Percentiles rank a stretch among this genome's conserved stretches.
These are phyloP conservation scores for Pseudomugil gertrudae DNA, from an alignment of 2,797 vertebrate genomes.

Conservation along the genomic window DNA sequence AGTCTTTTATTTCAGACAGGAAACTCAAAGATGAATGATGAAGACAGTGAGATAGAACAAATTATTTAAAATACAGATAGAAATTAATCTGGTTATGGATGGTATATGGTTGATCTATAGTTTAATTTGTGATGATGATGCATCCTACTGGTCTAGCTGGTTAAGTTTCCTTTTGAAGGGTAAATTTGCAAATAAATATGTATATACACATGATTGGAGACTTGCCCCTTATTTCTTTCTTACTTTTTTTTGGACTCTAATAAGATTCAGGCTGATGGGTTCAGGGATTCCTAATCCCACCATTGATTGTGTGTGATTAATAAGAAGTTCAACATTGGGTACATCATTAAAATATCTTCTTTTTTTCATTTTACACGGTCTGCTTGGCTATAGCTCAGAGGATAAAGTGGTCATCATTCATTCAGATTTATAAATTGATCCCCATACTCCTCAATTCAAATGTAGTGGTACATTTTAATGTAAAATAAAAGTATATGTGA, in stretches of 20 bases:
- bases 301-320: background rate
- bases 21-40: background rate
- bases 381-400: background rate
- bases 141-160: background rate
- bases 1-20: conserved; percentile 2
- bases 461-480: background rate
- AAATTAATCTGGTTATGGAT: background rate
- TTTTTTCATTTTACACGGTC: background rate
- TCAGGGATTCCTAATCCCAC: background rate
- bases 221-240: no score
- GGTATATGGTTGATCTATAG: background rate
- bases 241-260: background rate
- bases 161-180: background rate
- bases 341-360: background rate
- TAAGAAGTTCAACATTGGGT: background rate
- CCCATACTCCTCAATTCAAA: background rate
- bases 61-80: background rate
- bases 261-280: background rate
- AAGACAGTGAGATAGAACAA: background rate
- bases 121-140: conserved; percentile 9
- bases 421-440: background rate
- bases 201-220: no score
- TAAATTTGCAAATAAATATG: no score
- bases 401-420: background rate
- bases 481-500: background rate